phyloP scores from a whole-genome alignment of 2,113 vertebrate genomes.

The Hippopotamus amphibius region DNA sequence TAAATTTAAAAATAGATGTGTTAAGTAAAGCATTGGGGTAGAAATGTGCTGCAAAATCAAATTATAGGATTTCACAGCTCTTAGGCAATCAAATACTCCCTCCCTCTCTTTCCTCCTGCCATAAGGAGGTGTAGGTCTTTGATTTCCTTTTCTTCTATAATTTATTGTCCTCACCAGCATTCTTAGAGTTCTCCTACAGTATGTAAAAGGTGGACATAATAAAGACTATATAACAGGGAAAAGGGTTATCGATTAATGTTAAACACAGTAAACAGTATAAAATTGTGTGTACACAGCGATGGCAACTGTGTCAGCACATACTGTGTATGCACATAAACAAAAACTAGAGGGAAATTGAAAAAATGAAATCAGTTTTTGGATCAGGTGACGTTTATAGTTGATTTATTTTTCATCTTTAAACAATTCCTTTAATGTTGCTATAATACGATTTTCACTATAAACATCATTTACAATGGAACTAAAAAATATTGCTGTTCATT shows the following conservation, averaged over 20 bases:
- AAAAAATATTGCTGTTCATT: constrained; percentile 43
- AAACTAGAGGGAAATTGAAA: background rate
- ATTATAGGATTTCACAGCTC: constrained; percentile 66
- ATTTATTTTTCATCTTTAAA: constrained; percentile 41
- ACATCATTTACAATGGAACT: constrained; percentile 6
- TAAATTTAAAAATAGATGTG: constrained; percentile 66
- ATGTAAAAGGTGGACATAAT: background rate
- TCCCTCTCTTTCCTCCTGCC: background rate
- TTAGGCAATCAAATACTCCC: background rate
- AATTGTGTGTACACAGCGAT: background rate
- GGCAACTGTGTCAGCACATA: background rate
- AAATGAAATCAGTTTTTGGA: background rate
- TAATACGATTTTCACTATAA: constrained; percentile 44
- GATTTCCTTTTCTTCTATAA: background rate
- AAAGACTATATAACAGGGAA: background rate
- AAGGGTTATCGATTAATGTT: background rate
- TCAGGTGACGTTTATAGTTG: background rate
- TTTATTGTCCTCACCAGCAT: background rate
- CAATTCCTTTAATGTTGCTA: constrained; percentile 16
- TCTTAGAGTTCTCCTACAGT: background rate
- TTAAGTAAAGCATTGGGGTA: constrained; percentile 62
- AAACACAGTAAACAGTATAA: background rate
- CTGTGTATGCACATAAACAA: background rate
- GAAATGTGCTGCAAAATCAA: constrained; percentile 62
- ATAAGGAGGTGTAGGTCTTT: background rate